Conservation (phyloP, 1,140 invertebrate species). For the Planococcus citri region DNA sequence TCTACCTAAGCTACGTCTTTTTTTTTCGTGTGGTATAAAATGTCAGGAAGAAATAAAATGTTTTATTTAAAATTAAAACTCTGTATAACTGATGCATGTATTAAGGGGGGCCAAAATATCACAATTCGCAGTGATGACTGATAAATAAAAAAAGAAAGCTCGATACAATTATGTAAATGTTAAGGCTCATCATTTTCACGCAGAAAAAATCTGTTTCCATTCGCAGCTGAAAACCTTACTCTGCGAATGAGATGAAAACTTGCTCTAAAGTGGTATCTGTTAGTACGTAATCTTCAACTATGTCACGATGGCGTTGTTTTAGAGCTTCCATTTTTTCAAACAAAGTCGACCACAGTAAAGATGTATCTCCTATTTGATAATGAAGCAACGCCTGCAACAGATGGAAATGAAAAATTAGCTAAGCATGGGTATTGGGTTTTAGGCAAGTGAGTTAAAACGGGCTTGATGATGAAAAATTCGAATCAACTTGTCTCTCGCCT, state of each 20-base stretch:
- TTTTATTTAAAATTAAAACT: too few relatives aligned
- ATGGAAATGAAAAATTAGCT: too few relatives aligned
- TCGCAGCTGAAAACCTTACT: not conserved
- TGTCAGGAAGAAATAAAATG: too few relatives aligned
- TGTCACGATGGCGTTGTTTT: slow-evolving; percentile 32
- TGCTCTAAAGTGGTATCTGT: slow-evolving; percentile 52
- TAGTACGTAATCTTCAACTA: slow-evolving; percentile 46
- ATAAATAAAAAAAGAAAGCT: not conserved
- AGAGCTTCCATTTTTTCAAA: slow-evolving; percentile 43
- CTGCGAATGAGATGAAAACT: slow-evolving; percentile 38
- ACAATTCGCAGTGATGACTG: not conserved
- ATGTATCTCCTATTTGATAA: slow-evolving; percentile 38
- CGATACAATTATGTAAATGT: too few relatives aligned
- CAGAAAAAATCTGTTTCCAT: not conserved
- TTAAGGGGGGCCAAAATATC: too few relatives aligned
- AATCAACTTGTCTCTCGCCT: slow-evolving; percentile 23
- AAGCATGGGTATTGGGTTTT: too few relatives aligned
- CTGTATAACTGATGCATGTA: too few relatives aligned
- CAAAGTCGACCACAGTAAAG: slow-evolving; percentile 37
- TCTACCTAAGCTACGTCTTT: too few relatives aligned
- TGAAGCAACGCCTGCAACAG: slow-evolving; percentile 43
- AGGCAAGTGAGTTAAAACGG: not conserved
- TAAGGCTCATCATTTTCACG: too few relatives aligned
- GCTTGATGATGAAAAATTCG: too few relatives aligned
- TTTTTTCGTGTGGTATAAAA: too few relatives aligned